These are phyloP conservation scores for Paramuricea clavata DNA, from an alignment of 92 coral and sea anemone genomes.

Conservation along the genomic window DNA sequence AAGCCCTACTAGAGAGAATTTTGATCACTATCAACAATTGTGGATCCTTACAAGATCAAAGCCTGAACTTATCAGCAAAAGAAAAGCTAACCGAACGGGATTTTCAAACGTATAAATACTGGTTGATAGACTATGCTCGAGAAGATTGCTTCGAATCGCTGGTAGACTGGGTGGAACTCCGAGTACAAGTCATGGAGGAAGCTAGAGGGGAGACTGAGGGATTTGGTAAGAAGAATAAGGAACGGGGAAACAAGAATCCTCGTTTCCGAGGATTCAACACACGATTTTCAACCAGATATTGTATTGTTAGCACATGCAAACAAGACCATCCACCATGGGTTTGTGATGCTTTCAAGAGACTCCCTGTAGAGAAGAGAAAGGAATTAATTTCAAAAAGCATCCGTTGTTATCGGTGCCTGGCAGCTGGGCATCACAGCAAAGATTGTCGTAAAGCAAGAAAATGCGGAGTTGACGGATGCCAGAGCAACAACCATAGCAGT, in stretches of 20 bases:
- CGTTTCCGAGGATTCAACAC: slow-evolving; percentile 8
- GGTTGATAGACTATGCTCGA: slow-evolving; percentile 26
- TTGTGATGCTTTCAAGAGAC: slow-evolving; percentile 37
- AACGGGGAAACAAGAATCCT: neutral
- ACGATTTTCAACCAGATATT: neutral
- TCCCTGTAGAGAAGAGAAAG: slow-evolving; percentile 48
- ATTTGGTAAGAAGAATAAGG: neutral
- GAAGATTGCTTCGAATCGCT: slow-evolving; percentile 28
- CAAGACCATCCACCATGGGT: slow-evolving; percentile 59
- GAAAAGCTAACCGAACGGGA: slow-evolving; percentile 49
- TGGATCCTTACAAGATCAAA: slow-evolving; percentile 5
- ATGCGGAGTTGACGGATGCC: slow-evolving; percentile 58
- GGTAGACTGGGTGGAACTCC: slow-evolving; percentile 49
- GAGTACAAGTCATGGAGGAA: slow-evolving; percentile 53
- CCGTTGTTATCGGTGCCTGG: slow-evolving; percentile 51
- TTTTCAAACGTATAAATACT: slow-evolving; percentile 37
- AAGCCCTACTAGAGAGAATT: neutral
- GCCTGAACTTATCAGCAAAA: slow-evolving; percentile 46
- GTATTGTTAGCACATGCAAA: slow-evolving; percentile 34
- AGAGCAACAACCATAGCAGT: neutral
- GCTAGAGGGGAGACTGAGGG: slow-evolving; percentile 47
- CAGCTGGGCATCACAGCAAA: slow-evolving; percentile 45
- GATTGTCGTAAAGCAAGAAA: slow-evolving; percentile 44
- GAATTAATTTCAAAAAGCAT: slow-evolving; percentile 24
- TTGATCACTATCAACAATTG: neutral